Evolutionary conservation across 2,888 invertebrate genomes (phyloP), one percentile per base, ranked within the genome.

Genomic region (Volucella zonaria): DNA sequence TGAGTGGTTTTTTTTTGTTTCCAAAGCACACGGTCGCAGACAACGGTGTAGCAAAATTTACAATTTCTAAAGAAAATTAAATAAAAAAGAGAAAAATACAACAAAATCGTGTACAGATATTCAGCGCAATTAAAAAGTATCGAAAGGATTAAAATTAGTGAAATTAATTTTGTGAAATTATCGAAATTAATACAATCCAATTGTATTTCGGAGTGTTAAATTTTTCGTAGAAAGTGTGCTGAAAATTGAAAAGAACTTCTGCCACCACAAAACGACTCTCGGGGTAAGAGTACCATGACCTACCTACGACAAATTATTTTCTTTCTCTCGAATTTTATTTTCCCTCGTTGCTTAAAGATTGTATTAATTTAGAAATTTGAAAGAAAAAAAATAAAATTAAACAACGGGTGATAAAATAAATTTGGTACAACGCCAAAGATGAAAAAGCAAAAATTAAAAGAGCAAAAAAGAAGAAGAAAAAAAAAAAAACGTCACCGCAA

Each of bases 201-300:
- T 45, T 40, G 15, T 23, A 49, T 15, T 66, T 11, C 10, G 31
- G 52, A 73, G 67, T 68, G 78, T 51, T 18, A 56, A 77, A 73
- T 64, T 73, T 40, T 15, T 40, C 31, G 4, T 3, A 64, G 9
- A 38, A 31, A 31, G 45, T 56, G 59, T 54, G 58, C 52, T 15
- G 56, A 67, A 64, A 58, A 54, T 54, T 47, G 52, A 68, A 64
- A 67, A 56, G 31, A 31, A 31, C 31, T 31, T 31, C 31, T 31
- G 31, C 6, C 31, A 31, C 52, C 8, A 42, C 61, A 43, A 47
- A 14, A 31, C 18, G 23, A 68, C 47, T 61, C 31, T 31, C 71
- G 18, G 73, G 82, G 82, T 83, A 83, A 83, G 82, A 79, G 64
- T 66, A 83, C 82, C 82, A 79, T 83, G 82, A 83, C 82, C 82